phyloP scores from a whole-genome alignment of 2,113 vertebrate species.

The Ophiodon elongatus region DNA sequence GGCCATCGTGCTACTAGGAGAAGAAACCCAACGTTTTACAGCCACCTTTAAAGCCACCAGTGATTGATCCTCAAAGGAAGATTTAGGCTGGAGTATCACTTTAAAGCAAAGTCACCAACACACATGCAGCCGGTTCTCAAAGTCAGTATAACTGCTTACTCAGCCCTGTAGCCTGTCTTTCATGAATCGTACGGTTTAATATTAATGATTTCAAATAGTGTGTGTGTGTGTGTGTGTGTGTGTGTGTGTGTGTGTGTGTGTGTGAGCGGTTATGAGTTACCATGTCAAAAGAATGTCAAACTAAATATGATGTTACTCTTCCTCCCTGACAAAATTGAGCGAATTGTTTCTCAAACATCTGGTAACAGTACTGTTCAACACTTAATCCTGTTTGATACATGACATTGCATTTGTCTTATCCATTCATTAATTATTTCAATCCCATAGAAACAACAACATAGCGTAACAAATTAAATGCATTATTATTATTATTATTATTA shows the following conservation, averaged over 20 bases:
- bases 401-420: not conserved
- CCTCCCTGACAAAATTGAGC: not conserved
- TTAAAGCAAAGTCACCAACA: constrained; percentile 21
- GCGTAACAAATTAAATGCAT: too few species aligned
- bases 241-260: constrained; percentile 2
- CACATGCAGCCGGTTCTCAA: not conserved
- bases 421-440: not conserved
- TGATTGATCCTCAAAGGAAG: not conserved
- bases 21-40: not conserved
- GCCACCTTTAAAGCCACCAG: not conserved
- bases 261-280: not conserved
- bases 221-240: constrained; percentile 4
- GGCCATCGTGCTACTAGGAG: not conserved
- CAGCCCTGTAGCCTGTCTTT: constrained; percentile 33
- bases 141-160: constrained; percentile 2
- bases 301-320: not conserved
- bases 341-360: constrained; percentile 2
- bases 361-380: not conserved
- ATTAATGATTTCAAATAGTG: not conserved
- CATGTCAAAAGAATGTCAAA: constrained; percentile 1
- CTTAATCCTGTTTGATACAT: not conserved
- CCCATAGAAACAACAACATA: not conserved
- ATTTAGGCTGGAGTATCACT: not conserved
- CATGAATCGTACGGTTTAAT: constrained; percentile 12
- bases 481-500: too few species aligned